Evolutionary conservation across 2,888 invertebrate species (phyloP), one percentile per base, ranked within the genome.

Genomic region (Zeuzera pyrina): DNA sequence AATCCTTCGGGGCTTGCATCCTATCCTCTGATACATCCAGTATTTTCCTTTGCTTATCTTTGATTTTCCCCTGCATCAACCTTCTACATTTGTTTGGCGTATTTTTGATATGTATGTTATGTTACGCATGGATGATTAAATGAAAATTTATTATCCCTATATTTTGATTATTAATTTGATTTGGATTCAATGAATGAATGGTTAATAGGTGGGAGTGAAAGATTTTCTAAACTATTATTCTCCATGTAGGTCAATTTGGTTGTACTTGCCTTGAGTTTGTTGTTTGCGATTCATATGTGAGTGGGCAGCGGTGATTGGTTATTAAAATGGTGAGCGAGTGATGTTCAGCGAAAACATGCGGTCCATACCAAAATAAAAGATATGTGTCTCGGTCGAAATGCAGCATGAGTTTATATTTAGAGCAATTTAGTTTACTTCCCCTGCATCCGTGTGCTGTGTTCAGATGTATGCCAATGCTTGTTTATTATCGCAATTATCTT

Each of bases 261-360:
- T 78, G 78, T 78, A 79, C 76, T 78, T 66, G 59, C 46, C 43
- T 46, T 42, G 49, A 42, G 58, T 30, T 5, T 32, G 49, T 66
- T 67, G 73, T 69, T 74, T 76, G 73, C 73, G 70, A 61, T 70
- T 56, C 47, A 46, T 43, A 67, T 49, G 49, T 62, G 73, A 56
- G 50, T 53, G 69, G 35, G 42, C 42, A n/a, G 32, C 38, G 44
- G n/a, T 43, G 53, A 45, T 41, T 48, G 52, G 39, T 52, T 45
- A 33, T 30, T 16, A 19, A 21, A 32, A 16, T 51, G 72, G 79
- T 76, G 77, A 69, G 56, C 60, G 81, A 81, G 79, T 63, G 81
- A 81, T 63, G 66, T 78, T 79, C 81, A 79, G 81, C 81, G 79
- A 81, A 74, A 66, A 65, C 47, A 47, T 52, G 52, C 49, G 49